Evolutionary conservation across 1,140 invertebrate genomes (phyloP), one percentile per base, ranked within the genome.

Genomic region (Drosophila kohkoa): DNA sequence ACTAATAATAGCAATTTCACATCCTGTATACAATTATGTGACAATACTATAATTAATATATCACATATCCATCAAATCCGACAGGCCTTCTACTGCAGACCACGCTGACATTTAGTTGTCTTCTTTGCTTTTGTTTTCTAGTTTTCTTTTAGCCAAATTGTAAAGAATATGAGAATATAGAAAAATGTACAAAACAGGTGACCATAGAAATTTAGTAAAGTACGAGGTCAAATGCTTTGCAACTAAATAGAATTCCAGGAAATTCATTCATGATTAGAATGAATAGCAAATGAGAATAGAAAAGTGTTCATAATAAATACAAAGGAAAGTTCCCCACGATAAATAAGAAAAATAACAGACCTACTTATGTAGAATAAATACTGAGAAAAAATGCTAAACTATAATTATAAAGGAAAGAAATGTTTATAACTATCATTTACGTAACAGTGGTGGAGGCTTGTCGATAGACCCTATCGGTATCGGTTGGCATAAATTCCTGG

Each of bases 111-210:
- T 45, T 45, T 0, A 46, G 15, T 46, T 48, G 15, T 48, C 15
- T 48, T 7, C n/a, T n/a, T 7, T 20, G 16, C 20, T 15, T 32
- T 54, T 54, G 51, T 32, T 13, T 35, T 32, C 51, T 11, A 7
- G 35, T 3, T 28, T 46, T n/a, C 57, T 60, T 49, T 20, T n/a
- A 59, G 43, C 46, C 30, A 60, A 32, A 60, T 4, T 48, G 11
- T 30, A 45, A 15, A 28, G 25, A 45, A 15, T 46, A 7, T 2
- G 30, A 3, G n/a, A 30, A 28, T 45, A 13, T n/a, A 46, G 13
- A 48, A 60, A 46, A n/a, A 25, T 46, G 25, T 3, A 16, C 13
- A 8, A 38, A 10, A 25, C 20, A 2, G 35, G 10, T 38, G 35
- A n/a, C 41, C 10, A 43, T 28, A 7, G 10, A 58, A 45, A 10